Evolutionary conservation across 2,888 invertebrate genomes (phyloP), one percentile per base, ranked within the genome.

Genomic region (Ferdinandea cuprea): DNA sequence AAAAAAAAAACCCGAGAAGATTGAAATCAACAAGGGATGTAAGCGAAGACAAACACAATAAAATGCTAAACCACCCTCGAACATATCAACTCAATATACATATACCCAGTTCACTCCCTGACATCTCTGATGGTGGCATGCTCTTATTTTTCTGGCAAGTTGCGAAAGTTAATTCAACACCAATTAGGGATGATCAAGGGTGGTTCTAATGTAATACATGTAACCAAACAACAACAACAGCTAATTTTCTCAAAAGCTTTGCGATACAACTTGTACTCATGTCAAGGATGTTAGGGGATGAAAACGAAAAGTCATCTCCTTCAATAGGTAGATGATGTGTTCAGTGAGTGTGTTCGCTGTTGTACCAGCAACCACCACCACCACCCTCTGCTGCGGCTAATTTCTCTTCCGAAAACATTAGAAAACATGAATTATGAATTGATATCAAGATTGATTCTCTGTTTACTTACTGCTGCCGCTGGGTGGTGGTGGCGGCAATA

Each of bases 341-440:
- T 32, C n/a, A 19, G 46, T 19, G 15, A n/a, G n/a, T n/a, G n/a
- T n/a, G n/a, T n/a, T n/a, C 25, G 25, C 7, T 44, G 44, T 3
- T 54, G 19, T 56, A n/a, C n/a, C 9, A 28, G 13, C n/a, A 21
- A 0, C 9, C 19, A 15, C 11, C 4, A n/a, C n/a, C 19, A 19
- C 54, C 52, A 50, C 42, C 76, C 66, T 50, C 78, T 79, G 68
- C 40, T 80, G 66, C n/a, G n/a, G n/a, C 46, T 79, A 69, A 85
- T 79, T 61, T 72, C 76, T 76, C 42, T 37, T 35, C 78, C 65
- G 54, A 72, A 11, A 44, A 85, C 81, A 72, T 83, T 81, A 76
- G 76, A 72, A 89, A 89, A 89, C 90, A 90, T 90, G 90, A 91
- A 90, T 90, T 90, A 90, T 90, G 90, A 90, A 91, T 90, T 91